phyloP scores from a whole-genome alignment of 1,140 invertebrate genomes.

The Himalopsyche phryganea region DNA sequence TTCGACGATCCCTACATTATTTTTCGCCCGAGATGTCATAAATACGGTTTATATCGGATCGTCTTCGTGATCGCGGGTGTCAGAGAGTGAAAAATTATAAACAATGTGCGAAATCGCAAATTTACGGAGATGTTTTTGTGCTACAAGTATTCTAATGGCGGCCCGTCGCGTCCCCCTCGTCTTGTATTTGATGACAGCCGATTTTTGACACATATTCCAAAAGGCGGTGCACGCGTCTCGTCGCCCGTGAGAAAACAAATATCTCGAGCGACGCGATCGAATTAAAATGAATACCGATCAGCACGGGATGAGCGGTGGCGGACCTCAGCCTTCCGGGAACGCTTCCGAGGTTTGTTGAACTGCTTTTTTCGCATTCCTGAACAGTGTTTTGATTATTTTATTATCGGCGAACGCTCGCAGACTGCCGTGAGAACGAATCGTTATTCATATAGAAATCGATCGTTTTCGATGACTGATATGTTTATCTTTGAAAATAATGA shows the following conservation, averaged over 20 bases:
- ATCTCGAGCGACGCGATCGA: slow-evolving; percentile 32
- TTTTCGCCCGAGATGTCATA: slow-evolving; percentile 10
- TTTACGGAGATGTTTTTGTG: slow-evolving; percentile 51
- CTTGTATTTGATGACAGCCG: slow-evolving; percentile 57
- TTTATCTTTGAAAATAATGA: too few species aligned
- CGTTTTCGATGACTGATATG: too few species aligned
- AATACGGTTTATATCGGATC: background rate
- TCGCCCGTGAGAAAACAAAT: slow-evolving; percentile 43
- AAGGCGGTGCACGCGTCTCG: slow-evolving; percentile 48
- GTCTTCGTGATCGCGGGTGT: background rate
- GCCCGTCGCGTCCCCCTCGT: slow-evolving; percentile 61
- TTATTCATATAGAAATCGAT: too few species aligned
- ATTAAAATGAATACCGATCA: slow-evolving; percentile 55
- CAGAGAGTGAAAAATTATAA: slow-evolving; percentile 9
- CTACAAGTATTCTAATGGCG: slow-evolving; percentile 59
- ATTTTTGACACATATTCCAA: slow-evolving; percentile 46
- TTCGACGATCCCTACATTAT: slow-evolving; percentile 1
- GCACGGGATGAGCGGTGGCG: slow-evolving; percentile 52
- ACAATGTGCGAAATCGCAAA: slow-evolving; percentile 18
- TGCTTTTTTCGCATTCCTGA: slow-evolving; percentile 38
- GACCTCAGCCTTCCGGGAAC: slow-evolving; percentile 51
- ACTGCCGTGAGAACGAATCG: too few species aligned
- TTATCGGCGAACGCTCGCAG: too few species aligned
- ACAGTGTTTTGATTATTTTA: slow-evolving; percentile 16
- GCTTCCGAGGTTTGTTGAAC: slow-evolving; percentile 47